These are phyloP conservation scores for Tragelaphus buxtoni DNA, from an alignment of 2,113 vertebrate species.

Conservation along the genomic window DNA sequence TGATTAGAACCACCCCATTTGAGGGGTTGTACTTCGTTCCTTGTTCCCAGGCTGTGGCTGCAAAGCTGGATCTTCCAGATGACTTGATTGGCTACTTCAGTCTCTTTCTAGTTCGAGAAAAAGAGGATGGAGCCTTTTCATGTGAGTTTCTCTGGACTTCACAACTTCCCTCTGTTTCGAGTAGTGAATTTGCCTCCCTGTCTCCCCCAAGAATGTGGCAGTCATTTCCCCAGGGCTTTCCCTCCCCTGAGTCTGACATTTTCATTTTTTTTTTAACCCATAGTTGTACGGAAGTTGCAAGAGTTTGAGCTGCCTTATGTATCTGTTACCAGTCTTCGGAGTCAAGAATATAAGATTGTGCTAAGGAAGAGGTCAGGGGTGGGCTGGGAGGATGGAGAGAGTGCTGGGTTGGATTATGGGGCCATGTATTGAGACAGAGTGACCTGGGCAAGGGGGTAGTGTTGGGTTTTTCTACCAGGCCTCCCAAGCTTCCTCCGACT, in stretches of 20 bases:
- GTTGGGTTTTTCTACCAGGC: neutral
- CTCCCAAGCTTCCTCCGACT: neutral
- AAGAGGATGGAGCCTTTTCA: conserved; percentile 90
- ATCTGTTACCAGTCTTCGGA: conserved; percentile 94
- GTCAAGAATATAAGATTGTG: conserved; percentile 92
- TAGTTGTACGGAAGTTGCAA: conserved; percentile 98
- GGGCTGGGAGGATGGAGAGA: neutral
- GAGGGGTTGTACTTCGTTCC: neutral
- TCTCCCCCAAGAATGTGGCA: neutral
- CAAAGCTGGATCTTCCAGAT: conserved; percentile 94
- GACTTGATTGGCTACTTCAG: conserved; percentile 97
- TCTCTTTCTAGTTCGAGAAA: conserved; percentile 93
- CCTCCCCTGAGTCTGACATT: neutral
- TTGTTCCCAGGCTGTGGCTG: conserved; percentile 89
- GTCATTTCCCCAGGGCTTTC: neutral
- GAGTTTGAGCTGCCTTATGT: conserved; percentile 98
- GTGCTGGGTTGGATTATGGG: conserved; percentile 2
- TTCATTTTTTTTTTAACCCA: neutral
- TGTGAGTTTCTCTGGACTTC: conserved; percentile 86
- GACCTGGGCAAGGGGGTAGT: neutral
- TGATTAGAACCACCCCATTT: neutral
- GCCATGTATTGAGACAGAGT: neutral
- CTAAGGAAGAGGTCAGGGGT: conserved; percentile 92
- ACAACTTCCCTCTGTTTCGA: neutral
- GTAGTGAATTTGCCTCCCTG: neutral